Base-by-base conservation (phyloP, 2,888 invertebrate species). In the Papilio elwesi region DNA sequence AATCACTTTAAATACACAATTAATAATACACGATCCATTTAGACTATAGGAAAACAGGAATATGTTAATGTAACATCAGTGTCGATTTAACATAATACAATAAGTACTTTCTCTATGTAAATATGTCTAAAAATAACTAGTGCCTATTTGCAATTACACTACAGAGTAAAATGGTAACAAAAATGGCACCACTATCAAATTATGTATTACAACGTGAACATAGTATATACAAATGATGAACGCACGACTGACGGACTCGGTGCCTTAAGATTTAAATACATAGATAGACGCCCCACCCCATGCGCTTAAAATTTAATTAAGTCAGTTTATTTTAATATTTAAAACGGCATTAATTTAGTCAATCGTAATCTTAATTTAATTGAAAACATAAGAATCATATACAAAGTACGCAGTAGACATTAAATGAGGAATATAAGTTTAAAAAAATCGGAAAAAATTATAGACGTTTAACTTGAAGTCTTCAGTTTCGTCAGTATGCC, bases 151-250 rank as follows among this genome's bases (percentile, higher is more conserved):
- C 15, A 67, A 74, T 74, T 68, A 73, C 63, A 57, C 74, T 75
- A 75, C 85, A 83, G 68, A 83, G 76, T 80, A 79, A 82, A 89
- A 91, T 91, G 92, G 92, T 92, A 92, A 92, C 92, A 82, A 75
- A 78, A 80, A 92, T 92, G 92, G 92, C 92, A 91, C 91, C 91
- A 90, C 82, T 87, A 78, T 74, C 62, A 74, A 36, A 74, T 55
- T 55, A 67, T 71, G 68, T 73, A 63, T 70, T 70, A 15, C 16
- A 48, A 65, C 55, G 12, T 47, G 15, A 47, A 64, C 49, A 11
- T 43, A 53, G 1, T 68, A 68, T 72, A 67, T 72, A 68, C 68
- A 68, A 63, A 55, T 68, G 15, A 15, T 16, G 16, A 12, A 53
- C 43, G 26, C 49, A 26, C 26, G n/a, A 43, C 6, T 6, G 15